A percentile compares a stretch with the other conserved stretches of the same genome.
Evolutionary conservation across 2,888 invertebrate genomes (phyloP).

Genomic region (Rhopalosiphum nymphaeae): DNA sequence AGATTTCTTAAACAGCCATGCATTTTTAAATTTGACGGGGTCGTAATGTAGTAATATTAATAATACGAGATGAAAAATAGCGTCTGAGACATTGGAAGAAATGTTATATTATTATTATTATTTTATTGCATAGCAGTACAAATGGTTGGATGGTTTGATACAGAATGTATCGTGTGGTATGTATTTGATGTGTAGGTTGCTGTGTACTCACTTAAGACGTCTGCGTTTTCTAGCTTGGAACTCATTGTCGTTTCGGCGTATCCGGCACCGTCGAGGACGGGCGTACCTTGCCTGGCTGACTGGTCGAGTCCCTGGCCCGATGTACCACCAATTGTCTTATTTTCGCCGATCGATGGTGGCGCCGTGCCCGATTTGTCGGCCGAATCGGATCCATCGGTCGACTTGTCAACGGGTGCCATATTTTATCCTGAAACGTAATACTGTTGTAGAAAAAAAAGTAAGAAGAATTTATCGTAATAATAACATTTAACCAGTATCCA

Average conservation of each 20-base stretch:
- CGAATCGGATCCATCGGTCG: slow-evolving; percentile 37
- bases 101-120: neutral
- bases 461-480: neutral
- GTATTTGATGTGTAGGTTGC: neutral
- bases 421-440: neutral
- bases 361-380: slow-evolving; percentile 37
- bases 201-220: slow-evolving; percentile 31
- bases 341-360: slow-evolving; percentile 2
- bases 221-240: slow-evolving; percentile 11
- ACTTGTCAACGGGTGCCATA: slow-evolving; percentile 51
- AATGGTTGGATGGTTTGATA: neutral
- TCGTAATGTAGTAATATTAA: neutral
- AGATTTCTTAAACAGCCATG: neutral
- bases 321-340: neutral
- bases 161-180: neutral
- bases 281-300: slow-evolving; percentile 4
- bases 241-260: neutral
- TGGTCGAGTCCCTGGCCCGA: neutral
- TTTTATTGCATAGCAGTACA: neutral
- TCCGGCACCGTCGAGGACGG: neutral
- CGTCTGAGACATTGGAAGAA: neutral
- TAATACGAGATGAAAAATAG: neutral
- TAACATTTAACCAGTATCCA: neutral
- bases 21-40: neutral
- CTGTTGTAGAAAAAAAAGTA: neutral